Conservation (phyloP, 2,888 invertebrate genomes). For the Antheraea yamamai region DNA sequence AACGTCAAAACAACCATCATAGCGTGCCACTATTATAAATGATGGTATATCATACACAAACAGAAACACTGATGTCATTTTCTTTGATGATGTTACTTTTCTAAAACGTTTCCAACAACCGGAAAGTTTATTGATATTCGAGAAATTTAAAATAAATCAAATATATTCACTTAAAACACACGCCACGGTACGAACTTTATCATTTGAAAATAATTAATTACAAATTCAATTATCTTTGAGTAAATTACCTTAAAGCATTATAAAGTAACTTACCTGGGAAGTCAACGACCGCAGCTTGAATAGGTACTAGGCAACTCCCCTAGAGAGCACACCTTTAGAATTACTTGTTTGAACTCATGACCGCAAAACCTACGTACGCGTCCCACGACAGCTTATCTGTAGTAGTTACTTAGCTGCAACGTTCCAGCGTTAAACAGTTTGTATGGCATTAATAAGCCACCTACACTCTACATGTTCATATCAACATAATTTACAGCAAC, state of each 20-base stretch:
- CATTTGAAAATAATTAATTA: background rate
- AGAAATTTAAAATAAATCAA: background rate
- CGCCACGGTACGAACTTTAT: background rate
- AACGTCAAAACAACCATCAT: too few relatives aligned
- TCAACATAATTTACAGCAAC: background rate
- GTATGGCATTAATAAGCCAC: background rate
- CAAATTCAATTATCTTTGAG: background rate
- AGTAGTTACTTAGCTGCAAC: background rate
- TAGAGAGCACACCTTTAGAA: slow-evolving; percentile 26
- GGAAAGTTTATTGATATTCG: background rate
- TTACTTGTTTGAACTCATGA: slow-evolving; percentile 6
- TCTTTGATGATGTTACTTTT: background rate
- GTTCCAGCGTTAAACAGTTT: background rate
- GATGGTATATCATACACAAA: background rate
- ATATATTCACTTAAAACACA: background rate
- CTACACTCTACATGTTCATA: background rate
- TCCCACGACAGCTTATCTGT: background rate
- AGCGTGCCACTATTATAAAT: too few relatives aligned
- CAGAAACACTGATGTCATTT: background rate
- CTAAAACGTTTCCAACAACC: background rate
- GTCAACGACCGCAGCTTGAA: slow-evolving; percentile 9
- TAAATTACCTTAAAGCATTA: background rate
- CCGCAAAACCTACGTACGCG: slow-evolving; percentile 26
- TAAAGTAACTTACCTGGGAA: background rate
- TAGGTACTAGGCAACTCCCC: slow-evolving; percentile 8